A percentile compares a stretch with the other conserved stretches of the same genome.
Evolutionary conservation across 2,797 vertebrate genomes (phyloP).

Genomic region (Chelon auratus): DNA sequence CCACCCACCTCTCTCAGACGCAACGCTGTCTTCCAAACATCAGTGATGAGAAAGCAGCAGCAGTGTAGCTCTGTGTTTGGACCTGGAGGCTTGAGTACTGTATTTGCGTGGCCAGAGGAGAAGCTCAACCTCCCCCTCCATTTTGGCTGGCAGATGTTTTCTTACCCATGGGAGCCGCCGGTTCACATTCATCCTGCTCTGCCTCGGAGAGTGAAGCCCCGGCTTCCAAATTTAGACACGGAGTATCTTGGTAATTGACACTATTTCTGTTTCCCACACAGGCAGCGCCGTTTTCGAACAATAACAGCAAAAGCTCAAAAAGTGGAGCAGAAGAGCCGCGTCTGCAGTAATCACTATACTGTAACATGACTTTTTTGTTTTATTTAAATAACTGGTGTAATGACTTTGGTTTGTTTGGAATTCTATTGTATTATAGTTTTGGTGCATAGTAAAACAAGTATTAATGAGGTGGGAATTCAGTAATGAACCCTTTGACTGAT

Average conservation of each 20-base stretch:
- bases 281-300: constrained; percentile 33
- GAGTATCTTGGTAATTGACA: constrained; percentile 62
- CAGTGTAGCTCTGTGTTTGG: constrained; percentile 39
- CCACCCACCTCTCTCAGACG: neutral
- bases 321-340: neutral
- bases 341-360: too few species aligned
- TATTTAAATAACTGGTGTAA: neutral
- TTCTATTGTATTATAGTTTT: neutral
- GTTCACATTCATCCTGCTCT: constrained; percentile 61
- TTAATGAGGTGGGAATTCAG: neutral
- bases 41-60: constrained; percentile 30
- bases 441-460: neutral
- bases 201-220: constrained; percentile 54
- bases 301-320: neutral
- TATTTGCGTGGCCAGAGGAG: constrained; percentile 42
- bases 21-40: constrained; percentile 17
- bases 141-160: constrained; percentile 75
- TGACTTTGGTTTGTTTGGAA: neutral
- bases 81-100: constrained; percentile 48
- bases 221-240: constrained; percentile 67
- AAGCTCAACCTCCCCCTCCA: constrained; percentile 24
- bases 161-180: constrained; percentile 52
- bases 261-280: constrained; percentile 38
- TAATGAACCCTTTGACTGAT: too few species aligned
- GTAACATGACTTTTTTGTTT: neutral